These are phyloP conservation scores for Mactromeris polynyma DNA, from an alignment of 2,888 invertebrate genomes.

Conservation along the genomic window DNA sequence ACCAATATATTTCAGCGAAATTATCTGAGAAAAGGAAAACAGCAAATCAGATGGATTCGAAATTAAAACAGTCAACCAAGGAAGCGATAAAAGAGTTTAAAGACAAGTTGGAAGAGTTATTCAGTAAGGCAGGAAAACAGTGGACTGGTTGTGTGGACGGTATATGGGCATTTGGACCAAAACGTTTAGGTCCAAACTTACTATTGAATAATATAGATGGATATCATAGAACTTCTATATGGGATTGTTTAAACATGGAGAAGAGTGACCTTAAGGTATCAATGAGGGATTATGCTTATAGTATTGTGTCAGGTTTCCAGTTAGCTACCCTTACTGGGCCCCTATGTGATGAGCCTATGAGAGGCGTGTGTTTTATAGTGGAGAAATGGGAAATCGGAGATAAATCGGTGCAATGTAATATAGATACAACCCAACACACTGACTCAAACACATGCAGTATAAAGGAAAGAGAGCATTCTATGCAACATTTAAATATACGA, in stretches of 20 bases:
- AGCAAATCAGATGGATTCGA: slow-evolving; percentile 47
- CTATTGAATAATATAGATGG: slow-evolving; percentile 93
- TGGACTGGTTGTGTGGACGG: slow-evolving; percentile 87
- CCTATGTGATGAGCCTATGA: slow-evolving; percentile 98
- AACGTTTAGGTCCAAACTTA: slow-evolving; percentile 95
- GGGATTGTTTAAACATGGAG: slow-evolving; percentile 76
- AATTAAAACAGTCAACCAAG: slow-evolving; percentile 74
- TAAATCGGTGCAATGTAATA: background rate
- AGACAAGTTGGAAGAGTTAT: slow-evolving; percentile 90
- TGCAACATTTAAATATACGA: background rate
- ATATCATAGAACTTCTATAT: slow-evolving; percentile 89
- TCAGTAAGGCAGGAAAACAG: slow-evolving; percentile 89
- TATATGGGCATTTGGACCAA: slow-evolving; percentile 97
- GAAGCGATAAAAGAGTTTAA: slow-evolving; percentile 87
- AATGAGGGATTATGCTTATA: slow-evolving; percentile 89
- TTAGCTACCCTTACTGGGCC: slow-evolving; percentile 96
- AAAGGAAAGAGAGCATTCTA: background rate
- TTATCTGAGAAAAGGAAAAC: slow-evolving; percentile 50
- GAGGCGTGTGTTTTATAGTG: slow-evolving; percentile 95
- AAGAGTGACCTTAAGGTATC: slow-evolving; percentile 44
- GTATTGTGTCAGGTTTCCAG: slow-evolving; percentile 87
- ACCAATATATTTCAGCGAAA: slow-evolving; percentile 84
- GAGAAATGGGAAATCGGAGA: slow-evolving; percentile 91
- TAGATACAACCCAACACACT: background rate
- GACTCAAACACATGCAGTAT: background rate